Percentiles rank a stretch among this genome's conserved stretches.
Conservation (phyloP, 2,888 invertebrate genomes). For the Acrobasis consociella region DNA sequence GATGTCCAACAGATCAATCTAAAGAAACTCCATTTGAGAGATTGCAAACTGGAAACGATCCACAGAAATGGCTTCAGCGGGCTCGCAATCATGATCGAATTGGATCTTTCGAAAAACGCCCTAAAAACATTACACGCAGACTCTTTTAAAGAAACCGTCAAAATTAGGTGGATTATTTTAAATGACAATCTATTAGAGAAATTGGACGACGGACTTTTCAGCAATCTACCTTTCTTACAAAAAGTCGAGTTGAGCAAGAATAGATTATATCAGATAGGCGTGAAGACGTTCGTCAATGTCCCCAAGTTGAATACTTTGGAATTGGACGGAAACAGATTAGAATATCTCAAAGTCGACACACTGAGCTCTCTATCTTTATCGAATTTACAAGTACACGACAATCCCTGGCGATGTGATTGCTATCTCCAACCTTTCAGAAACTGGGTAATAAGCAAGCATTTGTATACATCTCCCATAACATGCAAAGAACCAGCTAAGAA, state of each 20-base stretch:
- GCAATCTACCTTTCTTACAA: conserved; percentile 87
- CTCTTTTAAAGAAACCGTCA: conserved; percentile 87
- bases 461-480: conserved; percentile 89
- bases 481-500: conserved; percentile 88
- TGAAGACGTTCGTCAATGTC: conserved; percentile 87
- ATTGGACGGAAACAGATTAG: conserved; percentile 89
- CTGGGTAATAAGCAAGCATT: conserved; percentile 87
- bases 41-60: conserved; percentile 88
- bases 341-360: conserved; percentile 85
- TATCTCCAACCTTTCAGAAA: conserved; percentile 90
- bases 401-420: conserved; percentile 96
- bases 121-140: conserved; percentile 85
- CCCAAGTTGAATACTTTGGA: conserved; percentile 86
- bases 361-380: conserved; percentile 86
- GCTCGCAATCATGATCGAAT: conserved; percentile 89
- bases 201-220: conserved; percentile 89
- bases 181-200: conserved; percentile 89
- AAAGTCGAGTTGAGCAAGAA: conserved; percentile 91
- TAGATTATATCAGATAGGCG: conserved; percentile 85
- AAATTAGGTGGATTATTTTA: conserved; percentile 87
- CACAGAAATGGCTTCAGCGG: conserved; percentile 89
- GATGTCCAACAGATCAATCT: conserved; percentile 88
- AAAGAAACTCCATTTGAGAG: conserved; percentile 89
- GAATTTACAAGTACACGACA: conserved; percentile 89
- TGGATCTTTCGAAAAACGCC: conserved; percentile 90